Base-by-base conservation (phyloP, 2,113 vertebrate species). In the Beaufortia kweichowensis region DNA sequence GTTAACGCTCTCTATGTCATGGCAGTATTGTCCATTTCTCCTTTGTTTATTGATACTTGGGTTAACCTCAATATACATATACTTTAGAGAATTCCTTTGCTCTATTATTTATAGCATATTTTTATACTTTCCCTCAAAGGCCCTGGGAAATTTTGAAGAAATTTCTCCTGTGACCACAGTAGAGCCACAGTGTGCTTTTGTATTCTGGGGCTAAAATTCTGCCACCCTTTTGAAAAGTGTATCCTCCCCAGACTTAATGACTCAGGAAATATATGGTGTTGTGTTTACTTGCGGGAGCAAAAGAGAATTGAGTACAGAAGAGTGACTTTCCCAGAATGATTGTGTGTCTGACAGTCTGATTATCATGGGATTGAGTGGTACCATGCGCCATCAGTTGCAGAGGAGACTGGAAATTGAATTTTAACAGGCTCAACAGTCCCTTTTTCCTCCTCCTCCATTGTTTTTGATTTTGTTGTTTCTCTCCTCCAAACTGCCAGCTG, bases 391-490 rank as follows among this genome's bases (percentile, higher is more conserved):
- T 59, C n/a, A 46, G 53, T 59, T 46, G 63, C 70, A 65, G 62
- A 46, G 66, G 28, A 39, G 24, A 29, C 31, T 67, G 75, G 75
- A 67, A 76, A 76, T 66, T 67, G 62, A 76, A 76, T 76, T 67
- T 76, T 67, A 76, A 76, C 75, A 57, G 64, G 48, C 75, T 76
- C 75, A 66, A 23, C 62, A 10, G 46, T 76, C 64, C n/a, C 35
- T 68, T 65, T 46, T 61, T 46, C 46, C 55, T 80, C 71, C 63
- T 39, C 50, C 31, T 55, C 56, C 39, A 39, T 68, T 78, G 71
- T 76, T 75, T 81, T 78, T 73, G 61, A 77, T 77, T 71, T 62
- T 62, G 65, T 68, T 65, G 41, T 60, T 73, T 57, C 23, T 23
- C 57, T 26, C 33, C 59, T 71, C 59, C 31, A 57, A 59, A 55